Conservation (phyloP, 2,888 invertebrate genomes). For the Catocala sponsa region DNA sequence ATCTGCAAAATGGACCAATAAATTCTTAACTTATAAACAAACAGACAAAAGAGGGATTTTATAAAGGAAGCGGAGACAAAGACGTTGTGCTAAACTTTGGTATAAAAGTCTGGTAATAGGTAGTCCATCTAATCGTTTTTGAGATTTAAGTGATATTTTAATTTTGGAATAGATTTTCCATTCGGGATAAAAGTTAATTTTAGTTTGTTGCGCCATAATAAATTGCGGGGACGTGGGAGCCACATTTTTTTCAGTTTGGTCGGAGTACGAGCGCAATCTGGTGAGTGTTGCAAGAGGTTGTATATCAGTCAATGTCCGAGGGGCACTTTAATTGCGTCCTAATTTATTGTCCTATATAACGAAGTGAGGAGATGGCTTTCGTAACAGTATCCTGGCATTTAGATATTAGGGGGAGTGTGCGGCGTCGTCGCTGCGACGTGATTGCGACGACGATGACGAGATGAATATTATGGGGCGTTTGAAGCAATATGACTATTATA, state of each 20-base stretch:
- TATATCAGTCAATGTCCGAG: slow-evolving; percentile 85
- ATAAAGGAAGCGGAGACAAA: slow-evolving; percentile 31
- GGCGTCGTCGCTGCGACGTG: slow-evolving; percentile 26
- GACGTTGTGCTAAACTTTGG: slow-evolving; percentile 19
- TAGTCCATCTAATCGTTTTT: slow-evolving; percentile 37
- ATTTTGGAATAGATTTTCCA: slow-evolving; percentile 28
- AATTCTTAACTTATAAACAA: slow-evolving; percentile 39
- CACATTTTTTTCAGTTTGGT: slow-evolving; percentile 68
- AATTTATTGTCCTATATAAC: slow-evolving; percentile 72
- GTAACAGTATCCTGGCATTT: slow-evolving; percentile 50
- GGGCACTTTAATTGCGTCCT: slow-evolving; percentile 79
- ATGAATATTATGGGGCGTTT: slow-evolving; percentile 28
- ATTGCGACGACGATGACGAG: slow-evolving; percentile 41
- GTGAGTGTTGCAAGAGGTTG: slow-evolving; percentile 70
- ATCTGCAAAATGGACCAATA: slow-evolving; percentile 31
- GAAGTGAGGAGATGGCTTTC: slow-evolving; percentile 34
- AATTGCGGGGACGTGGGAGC: slow-evolving; percentile 28
- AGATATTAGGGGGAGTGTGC: slow-evolving; percentile 34
- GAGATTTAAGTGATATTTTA: slow-evolving; percentile 28
- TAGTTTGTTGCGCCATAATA: slow-evolving; percentile 32
- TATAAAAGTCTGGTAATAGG: slow-evolving; percentile 21
- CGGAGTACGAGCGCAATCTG: slow-evolving; percentile 63
- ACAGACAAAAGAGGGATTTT: slow-evolving; percentile 43
- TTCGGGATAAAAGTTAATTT: slow-evolving; percentile 33
- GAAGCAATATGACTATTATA: slow-evolving; percentile 19